These are phyloP conservation scores for Xenentodon cancila DNA, from an alignment of 2,797 vertebrate genomes.

Conservation along the genomic window DNA sequence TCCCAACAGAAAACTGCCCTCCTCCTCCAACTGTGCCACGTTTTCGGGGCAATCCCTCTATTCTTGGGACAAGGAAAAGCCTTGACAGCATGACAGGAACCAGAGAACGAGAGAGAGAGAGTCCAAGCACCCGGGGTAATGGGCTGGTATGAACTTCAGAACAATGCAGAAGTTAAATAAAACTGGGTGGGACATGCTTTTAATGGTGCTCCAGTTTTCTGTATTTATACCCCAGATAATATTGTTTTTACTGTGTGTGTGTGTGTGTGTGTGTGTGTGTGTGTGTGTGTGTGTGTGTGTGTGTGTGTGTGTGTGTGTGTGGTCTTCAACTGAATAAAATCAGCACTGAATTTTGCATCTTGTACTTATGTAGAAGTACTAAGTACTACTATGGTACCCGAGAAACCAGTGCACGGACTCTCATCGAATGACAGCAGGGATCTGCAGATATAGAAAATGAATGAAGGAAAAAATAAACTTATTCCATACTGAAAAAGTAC, in stretches of 20 bases:
- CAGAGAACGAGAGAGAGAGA: conserved; percentile 39
- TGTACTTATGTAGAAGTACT: too few species aligned
- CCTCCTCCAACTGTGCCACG: conserved; percentile 54
- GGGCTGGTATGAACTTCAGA: conserved; percentile 39
- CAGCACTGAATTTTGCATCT: too few species aligned
- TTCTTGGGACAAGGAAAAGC: conserved; percentile 50
- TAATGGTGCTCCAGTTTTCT: conserved; percentile 14
- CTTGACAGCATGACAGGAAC: conserved; percentile 56
- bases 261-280: not conserved
- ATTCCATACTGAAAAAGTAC: too few species aligned
- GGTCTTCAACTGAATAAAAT: too few species aligned
- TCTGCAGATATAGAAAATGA: too few species aligned
- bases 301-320: too few species aligned
- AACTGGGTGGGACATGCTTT: conserved; percentile 9
- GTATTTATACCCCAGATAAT: too few species aligned
- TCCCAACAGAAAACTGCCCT: conserved; percentile 7
- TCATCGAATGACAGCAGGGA: too few species aligned
- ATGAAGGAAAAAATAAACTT: too few species aligned
- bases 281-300: not conserved
- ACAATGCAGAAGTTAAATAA: conserved; percentile 32
- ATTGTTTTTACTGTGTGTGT: conserved; percentile 2
- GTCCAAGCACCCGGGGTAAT: conserved; percentile 13
- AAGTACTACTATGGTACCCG: too few species aligned
- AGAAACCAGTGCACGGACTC: too few species aligned
- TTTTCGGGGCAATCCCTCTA: conserved; percentile 57